Evolutionary conservation across 2,797 vertebrate species (phyloP).

Genomic region (Anguilla megastoma): DNA sequence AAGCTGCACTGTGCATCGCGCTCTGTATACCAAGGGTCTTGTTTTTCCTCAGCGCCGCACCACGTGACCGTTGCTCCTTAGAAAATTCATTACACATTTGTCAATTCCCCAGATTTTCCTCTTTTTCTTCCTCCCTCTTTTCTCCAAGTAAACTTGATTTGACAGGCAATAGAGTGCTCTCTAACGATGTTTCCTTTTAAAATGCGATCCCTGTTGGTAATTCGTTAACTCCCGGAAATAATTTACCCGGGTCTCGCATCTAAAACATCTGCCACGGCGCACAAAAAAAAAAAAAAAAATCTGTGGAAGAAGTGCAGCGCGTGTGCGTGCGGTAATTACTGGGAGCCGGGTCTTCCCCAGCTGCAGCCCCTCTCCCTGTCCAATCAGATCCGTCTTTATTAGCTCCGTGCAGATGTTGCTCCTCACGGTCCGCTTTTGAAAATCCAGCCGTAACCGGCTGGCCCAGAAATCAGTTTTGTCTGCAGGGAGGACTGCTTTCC

Average conservation of each 20-base stretch:
- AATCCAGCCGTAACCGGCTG: not conserved
- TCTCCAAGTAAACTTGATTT: not conserved
- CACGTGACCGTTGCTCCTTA: not conserved
- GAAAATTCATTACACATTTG: not conserved
- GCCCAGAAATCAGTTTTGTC: not conserved
- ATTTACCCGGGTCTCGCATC: not conserved
- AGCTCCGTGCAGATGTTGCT: not conserved
- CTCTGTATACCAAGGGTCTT: not conserved
- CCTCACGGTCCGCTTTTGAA: no score
- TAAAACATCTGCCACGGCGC: not conserved
- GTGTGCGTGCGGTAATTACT: not conserved
- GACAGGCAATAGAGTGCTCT: not conserved
- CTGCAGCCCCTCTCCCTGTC: not conserved
- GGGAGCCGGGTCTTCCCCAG: not conserved
- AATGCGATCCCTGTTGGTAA: not conserved
- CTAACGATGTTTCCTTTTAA: not conserved
- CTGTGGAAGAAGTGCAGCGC: not conserved
- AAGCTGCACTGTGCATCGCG: not conserved
- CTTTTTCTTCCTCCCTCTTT: not conserved
- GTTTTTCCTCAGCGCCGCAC: not conserved
- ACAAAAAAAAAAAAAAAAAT: not conserved
- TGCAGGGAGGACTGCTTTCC: slow-evolving; percentile 17
- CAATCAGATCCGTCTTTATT: not conserved
- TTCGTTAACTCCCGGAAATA: slow-evolving; percentile 15
- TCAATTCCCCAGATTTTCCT: not conserved